A percentile compares a stretch with the other conserved stretches of the same genome.
Evolutionary conservation across 2,888 invertebrate genomes (phyloP).

Genomic region (Drosophila infuscata): DNA sequence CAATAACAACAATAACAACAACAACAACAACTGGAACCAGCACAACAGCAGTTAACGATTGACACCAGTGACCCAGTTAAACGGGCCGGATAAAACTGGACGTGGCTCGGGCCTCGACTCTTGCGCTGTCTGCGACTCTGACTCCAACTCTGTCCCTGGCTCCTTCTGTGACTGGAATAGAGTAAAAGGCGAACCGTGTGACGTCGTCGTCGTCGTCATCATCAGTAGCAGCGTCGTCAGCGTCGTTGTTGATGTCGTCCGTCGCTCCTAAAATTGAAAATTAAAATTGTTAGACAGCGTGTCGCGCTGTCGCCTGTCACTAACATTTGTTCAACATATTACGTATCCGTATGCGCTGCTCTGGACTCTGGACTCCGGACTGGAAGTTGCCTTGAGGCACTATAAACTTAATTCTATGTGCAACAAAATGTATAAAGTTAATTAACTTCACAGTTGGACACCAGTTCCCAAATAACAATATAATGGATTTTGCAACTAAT

Average conservation of each 20-base stretch:
- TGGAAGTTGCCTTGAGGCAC: not conserved
- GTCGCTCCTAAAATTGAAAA: conserved; percentile 73
- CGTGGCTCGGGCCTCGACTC: conserved; percentile 20
- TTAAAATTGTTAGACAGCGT: conserved; percentile 80
- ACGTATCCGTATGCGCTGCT: conserved; percentile 62
- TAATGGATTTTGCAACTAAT: not conserved
- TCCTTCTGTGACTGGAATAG: conserved; percentile 25
- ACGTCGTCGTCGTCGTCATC: conserved; percentile 50
- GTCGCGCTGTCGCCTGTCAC: conserved; percentile 76
- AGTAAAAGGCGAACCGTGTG: conserved; percentile 57
- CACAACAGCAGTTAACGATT: conserved; percentile 61
- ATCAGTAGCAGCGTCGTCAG: conserved; percentile 25
- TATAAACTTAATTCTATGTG: not conserved
- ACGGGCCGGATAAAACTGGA: conserved; percentile 62
- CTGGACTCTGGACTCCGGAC: not conserved
- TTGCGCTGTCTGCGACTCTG: conserved; percentile 14
- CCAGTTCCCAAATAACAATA: not conserved
- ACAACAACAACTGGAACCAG: conserved; percentile 35
- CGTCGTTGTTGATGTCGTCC: conserved; percentile 21
- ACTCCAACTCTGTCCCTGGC: conserved; percentile 6
- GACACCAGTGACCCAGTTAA: conserved; percentile 77
- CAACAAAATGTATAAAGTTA: not conserved
- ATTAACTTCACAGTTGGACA: not conserved
- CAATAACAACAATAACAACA: conserved; percentile 23
- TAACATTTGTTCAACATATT: conserved; percentile 57